These are phyloP conservation scores for Hyles vespertilio DNA, from an alignment of 1,140 invertebrate genomes.

Conservation along the genomic window DNA sequence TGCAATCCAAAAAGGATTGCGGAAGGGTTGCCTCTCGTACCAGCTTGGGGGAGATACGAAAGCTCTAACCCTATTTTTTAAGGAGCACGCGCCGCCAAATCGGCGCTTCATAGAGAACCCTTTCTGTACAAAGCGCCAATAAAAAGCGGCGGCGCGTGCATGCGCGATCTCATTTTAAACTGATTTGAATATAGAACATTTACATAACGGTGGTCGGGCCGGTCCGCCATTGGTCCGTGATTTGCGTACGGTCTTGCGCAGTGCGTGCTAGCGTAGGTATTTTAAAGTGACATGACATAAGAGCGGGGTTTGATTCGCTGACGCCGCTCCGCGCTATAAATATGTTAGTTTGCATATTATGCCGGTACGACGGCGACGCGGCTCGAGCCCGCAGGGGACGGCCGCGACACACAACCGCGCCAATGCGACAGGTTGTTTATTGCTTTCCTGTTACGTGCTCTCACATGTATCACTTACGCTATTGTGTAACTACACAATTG, in stretches of 20 bases:
- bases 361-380: too few species aligned
- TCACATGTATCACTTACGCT: too few species aligned
- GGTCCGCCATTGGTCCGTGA: conserved; percentile 47
- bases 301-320: conserved; percentile 50
- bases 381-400: too few species aligned
- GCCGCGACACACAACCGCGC: too few species aligned
- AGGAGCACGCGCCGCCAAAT: conserved; percentile 19
- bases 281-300: conserved; percentile 44
- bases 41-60: conserved; percentile 16
- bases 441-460: too few species aligned
- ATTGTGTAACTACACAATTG: too few species aligned
- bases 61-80: conserved; percentile 28
- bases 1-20: conserved; percentile 60
- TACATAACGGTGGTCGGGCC: conserved; percentile 43
- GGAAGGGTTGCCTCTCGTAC: conserved; percentile 42
- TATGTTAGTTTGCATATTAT: too few species aligned
- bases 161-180: conserved; percentile 70
- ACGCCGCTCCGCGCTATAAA: neutral
- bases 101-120: conserved; percentile 29
- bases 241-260: conserved; percentile 53
- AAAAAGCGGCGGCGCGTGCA: conserved; percentile 58
- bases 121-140: conserved; percentile 56
- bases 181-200: conserved; percentile 70
- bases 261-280: conserved; percentile 24
- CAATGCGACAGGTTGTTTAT: too few species aligned